Percentiles rank a stretch among this genome's conserved stretches.
Conservation (phyloP, 1,140 invertebrate genomes). For the Microvelia longipes region DNA sequence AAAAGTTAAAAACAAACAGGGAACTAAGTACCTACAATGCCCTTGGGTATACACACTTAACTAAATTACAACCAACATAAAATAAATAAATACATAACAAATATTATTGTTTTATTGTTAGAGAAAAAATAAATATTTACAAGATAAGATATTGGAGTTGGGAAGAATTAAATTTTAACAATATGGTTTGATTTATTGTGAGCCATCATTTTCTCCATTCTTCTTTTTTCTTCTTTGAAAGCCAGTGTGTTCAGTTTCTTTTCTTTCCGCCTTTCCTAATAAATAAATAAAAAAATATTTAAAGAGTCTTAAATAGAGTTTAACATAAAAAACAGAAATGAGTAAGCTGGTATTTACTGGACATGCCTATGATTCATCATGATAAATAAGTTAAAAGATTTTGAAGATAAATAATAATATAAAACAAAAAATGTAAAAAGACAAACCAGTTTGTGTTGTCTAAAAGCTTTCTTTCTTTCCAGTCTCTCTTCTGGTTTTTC, state of each 20-base stretch:
- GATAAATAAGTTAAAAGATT: too few relatives aligned
- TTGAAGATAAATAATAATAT: too few relatives aligned
- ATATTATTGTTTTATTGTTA: too few relatives aligned
- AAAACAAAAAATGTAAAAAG: too few relatives aligned
- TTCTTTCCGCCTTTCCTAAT: constrained; percentile 48
- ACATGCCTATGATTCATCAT: background rate
- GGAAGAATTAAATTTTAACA: constrained; percentile 1
- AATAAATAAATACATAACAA: too few relatives aligned
- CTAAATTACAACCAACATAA: too few relatives aligned
- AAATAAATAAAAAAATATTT: background rate
- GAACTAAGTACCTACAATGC: too few relatives aligned
- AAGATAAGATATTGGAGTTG: background rate
- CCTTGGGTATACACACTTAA: too few relatives aligned
- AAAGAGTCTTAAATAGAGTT: background rate
- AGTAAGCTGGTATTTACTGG: too few relatives aligned
- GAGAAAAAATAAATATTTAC: background rate
- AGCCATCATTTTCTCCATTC: constrained; percentile 56
- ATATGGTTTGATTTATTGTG: constrained; percentile 32
- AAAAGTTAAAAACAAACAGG: too few relatives aligned
- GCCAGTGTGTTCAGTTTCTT: constrained; percentile 70
- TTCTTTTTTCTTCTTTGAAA: constrained; percentile 77
- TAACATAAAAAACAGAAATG: background rate
- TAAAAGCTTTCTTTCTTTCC: constrained; percentile 63
- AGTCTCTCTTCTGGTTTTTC: constrained; percentile 70
- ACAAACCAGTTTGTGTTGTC: constrained; percentile 55